Evolutionary conservation across 92 coral and sea anemone genomes (phyloP).

Genomic region (Bergia sp.): DNA sequence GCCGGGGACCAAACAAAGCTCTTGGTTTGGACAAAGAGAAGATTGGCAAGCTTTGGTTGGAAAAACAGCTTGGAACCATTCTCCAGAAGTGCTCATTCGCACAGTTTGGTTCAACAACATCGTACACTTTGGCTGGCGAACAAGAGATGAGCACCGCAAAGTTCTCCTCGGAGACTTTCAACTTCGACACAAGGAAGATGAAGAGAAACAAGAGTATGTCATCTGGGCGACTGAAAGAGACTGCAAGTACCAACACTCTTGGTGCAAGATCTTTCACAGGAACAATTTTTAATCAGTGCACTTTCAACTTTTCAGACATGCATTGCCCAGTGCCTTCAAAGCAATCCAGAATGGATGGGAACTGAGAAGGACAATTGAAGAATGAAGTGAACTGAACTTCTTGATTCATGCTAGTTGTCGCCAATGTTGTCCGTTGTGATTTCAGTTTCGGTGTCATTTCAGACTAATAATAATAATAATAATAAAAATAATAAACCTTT

Average conservation of each 20-base stretch:
- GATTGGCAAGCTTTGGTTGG: conserved; percentile 42
- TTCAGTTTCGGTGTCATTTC: no score
- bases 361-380: no score
- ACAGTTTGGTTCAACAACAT: conserved; percentile 54
- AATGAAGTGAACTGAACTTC: no score
- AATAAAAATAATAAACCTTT: no score
- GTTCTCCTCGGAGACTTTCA: conserved; percentile 54
- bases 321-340: no score
- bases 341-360: no score
- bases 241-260: neutral
- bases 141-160: conserved; percentile 44
- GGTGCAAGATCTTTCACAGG: neutral
- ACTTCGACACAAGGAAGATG: conserved; percentile 43
- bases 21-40: conserved; percentile 17
- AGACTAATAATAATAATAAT: no score
- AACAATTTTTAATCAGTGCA: neutral
- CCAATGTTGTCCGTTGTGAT: no score
- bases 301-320: neutral
- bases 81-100: conserved; percentile 38
- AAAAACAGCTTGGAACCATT: conserved; percentile 47
- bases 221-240: conserved; percentile 48
- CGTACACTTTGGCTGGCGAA: conserved; percentile 58
- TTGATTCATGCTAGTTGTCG: no score
- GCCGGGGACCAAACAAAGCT: conserved; percentile 47
- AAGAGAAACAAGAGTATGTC: conserved; percentile 46